phyloP scores from a whole-genome alignment of 2,888 invertebrate species.

The Harmothoe impar region DNA sequence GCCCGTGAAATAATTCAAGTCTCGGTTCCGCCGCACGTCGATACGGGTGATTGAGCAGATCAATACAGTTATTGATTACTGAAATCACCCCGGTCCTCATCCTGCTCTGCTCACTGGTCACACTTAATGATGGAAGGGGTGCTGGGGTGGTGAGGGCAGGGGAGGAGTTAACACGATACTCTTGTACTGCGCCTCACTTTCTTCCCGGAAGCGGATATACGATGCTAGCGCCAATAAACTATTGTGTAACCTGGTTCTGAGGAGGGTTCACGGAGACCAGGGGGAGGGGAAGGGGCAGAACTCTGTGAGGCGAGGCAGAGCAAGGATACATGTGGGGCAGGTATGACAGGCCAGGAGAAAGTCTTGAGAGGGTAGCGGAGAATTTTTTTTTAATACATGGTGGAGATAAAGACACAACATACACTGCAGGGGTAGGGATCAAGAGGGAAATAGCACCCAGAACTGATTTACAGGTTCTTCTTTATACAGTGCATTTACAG shows the following conservation, averaged over 20 bases:
- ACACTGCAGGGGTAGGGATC: too few relatives aligned
- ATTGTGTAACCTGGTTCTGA: too few relatives aligned
- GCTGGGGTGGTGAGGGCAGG: background rate
- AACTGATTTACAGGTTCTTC: too few relatives aligned
- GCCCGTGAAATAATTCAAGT: slow-evolving; percentile 13
- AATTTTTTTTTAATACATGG: too few relatives aligned
- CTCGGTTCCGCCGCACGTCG: background rate
- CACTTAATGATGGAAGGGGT: background rate
- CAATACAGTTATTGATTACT: slow-evolving; percentile 37
- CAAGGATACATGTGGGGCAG: too few relatives aligned
- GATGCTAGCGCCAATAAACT: background rate
- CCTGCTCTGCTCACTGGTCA: background rate
- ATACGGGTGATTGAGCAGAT: slow-evolving; percentile 34
- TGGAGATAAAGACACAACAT: background rate
- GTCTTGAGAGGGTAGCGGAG: too few relatives aligned
- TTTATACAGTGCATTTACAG: too few relatives aligned
- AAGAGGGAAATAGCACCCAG: too few relatives aligned
- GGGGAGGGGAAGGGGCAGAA: background rate
- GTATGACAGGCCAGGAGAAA: too few relatives aligned
- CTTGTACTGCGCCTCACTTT: background rate
- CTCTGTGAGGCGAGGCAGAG: background rate
- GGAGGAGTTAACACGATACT: background rate
- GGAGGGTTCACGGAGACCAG: background rate
- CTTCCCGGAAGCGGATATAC: background rate
- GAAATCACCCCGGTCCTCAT: background rate